Conservation (phyloP, 2,113 vertebrate species). For the pig (Sus scrofa) region T2T-Sscrofa CM000812.6:134297501-134298000, state of each 20-base stretch:
- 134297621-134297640: too few species aligned
- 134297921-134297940: not conserved
- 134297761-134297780: not conserved
- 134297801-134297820: not conserved
- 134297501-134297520: too few species aligned
- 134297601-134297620: too few species aligned
- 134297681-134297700: not conserved
- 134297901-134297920: not conserved
- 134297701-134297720: not conserved
- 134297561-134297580: too few species aligned
- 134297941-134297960: not conserved
- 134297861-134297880: not conserved
- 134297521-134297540: too few species aligned
- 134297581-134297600: too few species aligned
- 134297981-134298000: not conserved
- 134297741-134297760: not conserved
- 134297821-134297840: not conserved
- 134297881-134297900: not conserved
- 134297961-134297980: not conserved
- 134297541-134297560: too few species aligned
- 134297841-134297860: constrained; percentile 1
- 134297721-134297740: not conserved
- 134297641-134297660: not conserved
- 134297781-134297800: not conserved
- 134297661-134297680: not conserved